Evolutionary conservation across 2,113 vertebrate species (phyloP).

Genomic region (Odocoileus virginianus): DNA sequence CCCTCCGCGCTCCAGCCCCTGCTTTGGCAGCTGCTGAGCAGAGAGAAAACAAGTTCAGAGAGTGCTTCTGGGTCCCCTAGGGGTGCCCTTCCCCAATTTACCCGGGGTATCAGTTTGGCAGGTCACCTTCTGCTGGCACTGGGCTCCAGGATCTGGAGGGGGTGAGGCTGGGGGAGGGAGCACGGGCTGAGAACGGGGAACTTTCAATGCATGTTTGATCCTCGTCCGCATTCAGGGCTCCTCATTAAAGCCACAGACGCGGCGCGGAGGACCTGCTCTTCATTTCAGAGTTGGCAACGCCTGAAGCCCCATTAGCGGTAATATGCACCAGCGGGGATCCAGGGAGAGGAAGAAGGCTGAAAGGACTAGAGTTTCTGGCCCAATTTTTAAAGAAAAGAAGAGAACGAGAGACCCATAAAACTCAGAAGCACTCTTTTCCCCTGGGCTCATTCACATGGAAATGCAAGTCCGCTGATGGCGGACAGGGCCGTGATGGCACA

Average conservation of each 20-base stretch:
- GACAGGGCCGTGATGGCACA: not conserved
- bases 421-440: constrained; percentile 66
- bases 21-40: not conserved
- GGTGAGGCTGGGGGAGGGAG: not conserved
- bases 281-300: constrained; percentile 65
- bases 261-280: constrained; percentile 68
- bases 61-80: not conserved
- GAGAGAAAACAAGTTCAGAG: constrained; percentile 19
- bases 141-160: not conserved
- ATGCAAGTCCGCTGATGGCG: constrained; percentile 46
- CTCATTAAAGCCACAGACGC: constrained; percentile 77
- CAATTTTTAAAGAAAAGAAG: constrained; percentile 58
- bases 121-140: constrained; percentile 58
- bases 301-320: constrained; percentile 11
- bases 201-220: constrained; percentile 50
- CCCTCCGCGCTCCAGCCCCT: not conserved
- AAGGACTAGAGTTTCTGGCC: constrained; percentile 52
- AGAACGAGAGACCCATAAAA: constrained; percentile 48
- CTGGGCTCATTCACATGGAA: constrained; percentile 64
- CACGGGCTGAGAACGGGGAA: constrained; percentile 44
- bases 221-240: constrained; percentile 66
- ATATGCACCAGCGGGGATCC: constrained; percentile 27
- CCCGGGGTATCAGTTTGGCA: constrained; percentile 64
- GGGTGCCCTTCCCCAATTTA: not conserved
- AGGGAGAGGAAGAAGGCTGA: constrained; percentile 57